These are phyloP conservation scores for Oasisia sp. DNA, from an alignment of 2,888 invertebrate genomes.

Conservation along the genomic window DNA sequence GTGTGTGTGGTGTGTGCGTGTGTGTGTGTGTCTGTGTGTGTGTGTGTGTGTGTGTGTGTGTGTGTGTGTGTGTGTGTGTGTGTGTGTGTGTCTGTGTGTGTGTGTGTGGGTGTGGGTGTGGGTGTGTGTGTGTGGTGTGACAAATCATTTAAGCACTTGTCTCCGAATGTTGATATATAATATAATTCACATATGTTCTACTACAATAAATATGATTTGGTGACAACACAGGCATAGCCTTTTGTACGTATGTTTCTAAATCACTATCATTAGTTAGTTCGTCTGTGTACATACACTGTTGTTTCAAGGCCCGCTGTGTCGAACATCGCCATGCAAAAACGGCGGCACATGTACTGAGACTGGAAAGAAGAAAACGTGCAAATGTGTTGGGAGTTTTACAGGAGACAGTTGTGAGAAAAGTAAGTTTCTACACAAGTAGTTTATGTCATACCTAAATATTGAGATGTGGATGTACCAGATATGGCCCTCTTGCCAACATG, in stretches of 20 bases:
- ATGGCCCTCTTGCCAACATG: background rate
- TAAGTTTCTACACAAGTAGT: background rate
- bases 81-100: no score
- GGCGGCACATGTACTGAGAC: background rate
- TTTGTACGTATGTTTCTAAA: background rate
- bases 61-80: no score
- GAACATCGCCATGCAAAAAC: background rate
- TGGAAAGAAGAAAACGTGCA: background rate
- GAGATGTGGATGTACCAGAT: background rate
- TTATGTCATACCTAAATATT: background rate
- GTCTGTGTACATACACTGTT: background rate
- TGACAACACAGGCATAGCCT: background rate
- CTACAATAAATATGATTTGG: no score
- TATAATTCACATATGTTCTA: no score
- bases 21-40: no score
- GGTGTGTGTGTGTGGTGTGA: no score
- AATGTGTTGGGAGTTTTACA: background rate
- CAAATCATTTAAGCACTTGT: no score
- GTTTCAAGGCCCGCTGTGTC: background rate
- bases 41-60: no score
- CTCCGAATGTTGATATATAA: background rate
- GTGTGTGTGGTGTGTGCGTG: background rate
- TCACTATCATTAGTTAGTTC: background rate
- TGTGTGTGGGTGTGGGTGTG: no score
- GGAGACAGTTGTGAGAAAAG: background rate